Percentiles rank a stretch among this genome's conserved stretches.
phyloP scores from a whole-genome alignment of 1,140 invertebrate genomes.

The Dendrolimus punctatus region DNA sequence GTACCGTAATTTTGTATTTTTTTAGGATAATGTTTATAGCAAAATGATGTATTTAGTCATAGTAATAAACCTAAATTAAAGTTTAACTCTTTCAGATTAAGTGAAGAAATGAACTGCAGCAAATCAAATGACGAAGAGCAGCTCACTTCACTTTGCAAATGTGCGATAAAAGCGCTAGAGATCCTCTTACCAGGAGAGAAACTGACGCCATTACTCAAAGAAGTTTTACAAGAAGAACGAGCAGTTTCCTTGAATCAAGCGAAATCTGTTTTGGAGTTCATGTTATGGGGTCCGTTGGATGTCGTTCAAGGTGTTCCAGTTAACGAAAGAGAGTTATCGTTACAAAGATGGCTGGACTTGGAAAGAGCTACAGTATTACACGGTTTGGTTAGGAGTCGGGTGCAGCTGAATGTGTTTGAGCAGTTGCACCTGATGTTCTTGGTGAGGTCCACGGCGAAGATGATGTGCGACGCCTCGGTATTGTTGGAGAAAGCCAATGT shows the following conservation, averaged over 20 bases:
- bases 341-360: constrained; percentile 88
- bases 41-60: no score
- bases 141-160: constrained; percentile 83
- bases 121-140: constrained; percentile 72
- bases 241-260: constrained; percentile 80
- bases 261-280: constrained; percentile 86
- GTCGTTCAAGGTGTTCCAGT: constrained; percentile 76
- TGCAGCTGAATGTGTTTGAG: constrained; percentile 83
- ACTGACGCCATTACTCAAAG: constrained; percentile 77
- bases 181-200: constrained; percentile 77
- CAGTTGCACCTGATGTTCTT: constrained; percentile 87
- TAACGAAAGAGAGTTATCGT: constrained; percentile 78
- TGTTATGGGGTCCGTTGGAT: constrained; percentile 88
- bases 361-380: constrained; percentile 87
- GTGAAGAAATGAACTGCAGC: constrained; percentile 73
- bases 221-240: constrained; percentile 79
- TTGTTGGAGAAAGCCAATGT: constrained; percentile 73
- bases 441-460: constrained; percentile 84
- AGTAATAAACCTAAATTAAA: background rate
- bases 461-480: constrained; percentile 84
- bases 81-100: constrained; percentile 64
- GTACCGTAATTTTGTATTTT: no score
- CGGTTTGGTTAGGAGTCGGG: constrained; percentile 80
- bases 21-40: no score
- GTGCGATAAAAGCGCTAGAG: constrained; percentile 80